Evolutionary conservation across 2,113 vertebrate species (phyloP).

Genomic region (Pelodiscus sinensis): DNA sequence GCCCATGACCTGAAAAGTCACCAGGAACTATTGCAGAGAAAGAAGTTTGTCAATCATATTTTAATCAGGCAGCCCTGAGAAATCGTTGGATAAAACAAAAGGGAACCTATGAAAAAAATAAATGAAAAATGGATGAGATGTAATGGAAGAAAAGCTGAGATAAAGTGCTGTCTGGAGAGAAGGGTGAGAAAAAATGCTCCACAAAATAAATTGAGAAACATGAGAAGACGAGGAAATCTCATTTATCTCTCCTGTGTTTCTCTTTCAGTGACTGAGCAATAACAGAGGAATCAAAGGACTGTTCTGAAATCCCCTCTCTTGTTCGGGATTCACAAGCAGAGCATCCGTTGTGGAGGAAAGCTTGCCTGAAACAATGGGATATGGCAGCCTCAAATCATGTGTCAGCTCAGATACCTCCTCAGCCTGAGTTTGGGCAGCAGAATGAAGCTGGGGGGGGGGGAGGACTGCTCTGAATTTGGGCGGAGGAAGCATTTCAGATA

Average conservation of each 20-base stretch:
- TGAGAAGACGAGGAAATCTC: slow-evolving; percentile 36
- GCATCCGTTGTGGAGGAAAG: neutral
- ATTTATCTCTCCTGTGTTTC: slow-evolving; percentile 21
- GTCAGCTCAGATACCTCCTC: neutral
- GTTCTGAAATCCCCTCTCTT: slow-evolving; percentile 13
- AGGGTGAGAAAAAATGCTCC: slow-evolving; percentile 38
- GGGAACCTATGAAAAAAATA: neutral
- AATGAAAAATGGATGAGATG: slow-evolving; percentile 34
- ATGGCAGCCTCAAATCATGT: neutral
- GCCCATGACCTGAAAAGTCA: neutral
- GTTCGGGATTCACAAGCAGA: slow-evolving; percentile 2
- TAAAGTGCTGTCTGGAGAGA: slow-evolving; percentile 48
- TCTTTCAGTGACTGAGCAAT: slow-evolving; percentile 42
- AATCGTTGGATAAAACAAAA: slow-evolving; percentile 40
- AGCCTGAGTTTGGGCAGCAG: neutral
- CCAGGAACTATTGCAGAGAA: neutral
- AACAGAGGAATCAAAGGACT: slow-evolving; percentile 41
- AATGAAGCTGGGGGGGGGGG: neutral
- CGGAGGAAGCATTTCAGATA: neutral
- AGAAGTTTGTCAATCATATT: neutral
- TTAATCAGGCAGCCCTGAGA: slow-evolving; percentile 38
- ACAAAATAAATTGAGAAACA: slow-evolving; percentile 59
- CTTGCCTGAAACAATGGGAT: neutral
- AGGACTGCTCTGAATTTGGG: rapidly evolving
- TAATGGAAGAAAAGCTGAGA: slow-evolving; percentile 54